These are phyloP conservation scores for Scaptodrosophila lebanonensis DNA, from an alignment of 1,140 invertebrate species.

Conservation along the genomic window DNA sequence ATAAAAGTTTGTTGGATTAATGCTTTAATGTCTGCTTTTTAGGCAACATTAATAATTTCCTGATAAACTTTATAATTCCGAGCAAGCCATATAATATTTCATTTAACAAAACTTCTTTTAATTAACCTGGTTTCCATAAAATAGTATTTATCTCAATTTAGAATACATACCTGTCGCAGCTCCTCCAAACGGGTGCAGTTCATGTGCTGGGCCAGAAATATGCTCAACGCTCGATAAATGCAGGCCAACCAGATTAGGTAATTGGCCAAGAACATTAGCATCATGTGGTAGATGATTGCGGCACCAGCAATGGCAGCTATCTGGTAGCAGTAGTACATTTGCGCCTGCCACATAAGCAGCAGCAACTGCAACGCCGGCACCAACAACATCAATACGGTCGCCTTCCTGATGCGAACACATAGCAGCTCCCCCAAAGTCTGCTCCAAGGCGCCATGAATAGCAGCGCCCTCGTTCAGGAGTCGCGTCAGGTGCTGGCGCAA, in stretches of 20 bases:
- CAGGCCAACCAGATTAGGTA: slow-evolving; percentile 48
- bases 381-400: slow-evolving; percentile 24
- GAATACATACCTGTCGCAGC: slow-evolving; percentile 8
- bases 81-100: no score
- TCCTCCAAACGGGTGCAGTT: slow-evolving; percentile 11
- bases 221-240: slow-evolving; percentile 37
- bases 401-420: slow-evolving; percentile 32
- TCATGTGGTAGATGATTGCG: slow-evolving; percentile 38
- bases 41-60: no score
- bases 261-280: slow-evolving; percentile 45
- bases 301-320: slow-evolving; percentile 37
- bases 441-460: slow-evolving; percentile 20
- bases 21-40: no score
- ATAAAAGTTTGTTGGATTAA: no score
- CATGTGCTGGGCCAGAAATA: slow-evolving; percentile 37
- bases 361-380: slow-evolving; percentile 19
- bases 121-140: no score
- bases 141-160: no score
- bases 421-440: slow-evolving; percentile 21
- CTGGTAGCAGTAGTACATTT: slow-evolving; percentile 45
- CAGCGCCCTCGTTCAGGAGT: slow-evolving; percentile 35
- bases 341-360: slow-evolving; percentile 28
- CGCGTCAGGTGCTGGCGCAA: slow-evolving; percentile 27
- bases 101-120: no score
- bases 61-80: no score